Percentiles rank a stretch among this genome's conserved stretches.
phyloP scores from a whole-genome alignment of 2,888 invertebrate species.

The Ichneumon xanthorius region DNA sequence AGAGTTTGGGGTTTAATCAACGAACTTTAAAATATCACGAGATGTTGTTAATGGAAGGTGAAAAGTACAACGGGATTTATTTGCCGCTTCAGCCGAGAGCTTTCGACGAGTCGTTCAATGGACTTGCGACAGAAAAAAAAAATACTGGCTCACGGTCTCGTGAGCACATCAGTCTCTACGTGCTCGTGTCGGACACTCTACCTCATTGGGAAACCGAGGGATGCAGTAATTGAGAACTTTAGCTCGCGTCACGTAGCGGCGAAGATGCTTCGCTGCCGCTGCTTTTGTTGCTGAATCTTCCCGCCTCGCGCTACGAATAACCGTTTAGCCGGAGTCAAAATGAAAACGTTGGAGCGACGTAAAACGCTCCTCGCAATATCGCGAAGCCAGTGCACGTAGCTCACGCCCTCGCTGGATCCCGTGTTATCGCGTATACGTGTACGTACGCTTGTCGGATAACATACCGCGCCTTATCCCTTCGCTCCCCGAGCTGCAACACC shows the following conservation, averaged over 20 bases:
- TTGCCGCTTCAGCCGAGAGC: too few relatives aligned
- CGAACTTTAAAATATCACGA: neutral
- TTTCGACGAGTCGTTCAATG: neutral
- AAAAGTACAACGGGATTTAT: too few relatives aligned
- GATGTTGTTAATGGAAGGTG: too few relatives aligned
- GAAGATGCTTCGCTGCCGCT: neutral
- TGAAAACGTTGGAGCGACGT: constrained; percentile 43
- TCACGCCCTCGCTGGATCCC: constrained; percentile 6
- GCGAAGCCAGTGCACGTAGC: constrained; percentile 47
- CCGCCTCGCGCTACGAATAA: neutral
- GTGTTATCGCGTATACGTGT: constrained; percentile 53
- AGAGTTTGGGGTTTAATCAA: constrained; percentile 39
- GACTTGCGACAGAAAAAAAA: neutral
- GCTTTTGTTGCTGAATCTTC: constrained; percentile 8
- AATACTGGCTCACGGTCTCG: neutral
- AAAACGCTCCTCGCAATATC: constrained; percentile 46
- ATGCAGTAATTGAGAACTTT: constrained; percentile 41
- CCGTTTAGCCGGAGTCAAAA: constrained; percentile 46
- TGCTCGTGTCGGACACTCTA: neutral
- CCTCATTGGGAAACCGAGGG: neutral
- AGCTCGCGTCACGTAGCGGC: constrained; percentile 34
- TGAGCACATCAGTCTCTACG: constrained; percentile 26
- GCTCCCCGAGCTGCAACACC: neutral
- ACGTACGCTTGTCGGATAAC: constrained; percentile 39
- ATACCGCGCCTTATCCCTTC: constrained; percentile 29